phyloP scores from a whole-genome alignment of 1,140 invertebrate species.

The fruit fly (Drosophila melanogaster) region Release_6_plus_ISO1_MT NT_033779.5:12258001-12258500 shows the following conservation, averaged over 20 bases:
- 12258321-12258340: conserved; percentile 42
- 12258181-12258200: conserved; percentile 4
- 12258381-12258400: conserved; percentile 26
- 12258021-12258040: neutral
- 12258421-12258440: conserved; percentile 17
- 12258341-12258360: conserved; percentile 39
- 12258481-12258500: conserved; percentile 15
- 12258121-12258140: too few relatives aligned
- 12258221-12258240: neutral
- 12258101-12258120: too few relatives aligned
- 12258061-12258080: neutral
- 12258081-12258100: too few relatives aligned
- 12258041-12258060: conserved; percentile 3
- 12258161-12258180: conserved; percentile 13
- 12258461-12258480: conserved; percentile 59
- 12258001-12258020: conserved; percentile 5
- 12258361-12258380: neutral
- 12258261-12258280: conserved; percentile 18
- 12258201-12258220: conserved; percentile 13
- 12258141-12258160: neutral
- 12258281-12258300: conserved; percentile 43
- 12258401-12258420: conserved; percentile 49
- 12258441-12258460: conserved; percentile 61
- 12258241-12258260: conserved; percentile 12
- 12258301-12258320: conserved; percentile 38